Evolutionary conservation across 1,140 invertebrate species (phyloP).

Genomic region (Panagrolaimus sp.): DNA sequence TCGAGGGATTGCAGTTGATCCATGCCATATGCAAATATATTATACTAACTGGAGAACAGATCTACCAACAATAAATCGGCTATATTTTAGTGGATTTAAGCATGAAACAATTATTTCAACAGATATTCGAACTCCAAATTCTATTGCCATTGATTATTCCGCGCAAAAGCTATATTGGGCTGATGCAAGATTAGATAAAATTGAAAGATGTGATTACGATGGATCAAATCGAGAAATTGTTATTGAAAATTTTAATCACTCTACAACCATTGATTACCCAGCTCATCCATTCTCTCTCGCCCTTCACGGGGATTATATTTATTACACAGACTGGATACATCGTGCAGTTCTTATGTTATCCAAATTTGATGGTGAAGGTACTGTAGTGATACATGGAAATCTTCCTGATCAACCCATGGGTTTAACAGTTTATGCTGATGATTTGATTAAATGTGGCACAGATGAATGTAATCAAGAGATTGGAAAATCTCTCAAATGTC

Average conservation of each 20-base stretch:
- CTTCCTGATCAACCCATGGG: slow-evolving; percentile 70
- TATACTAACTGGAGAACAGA: slow-evolving; percentile 76
- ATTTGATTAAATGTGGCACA: slow-evolving; percentile 66
- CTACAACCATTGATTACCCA: neutral
- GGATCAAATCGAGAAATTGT: slow-evolving; percentile 28
- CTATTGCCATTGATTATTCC: slow-evolving; percentile 69
- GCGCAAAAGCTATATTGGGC: slow-evolving; percentile 67
- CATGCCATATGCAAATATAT: slow-evolving; percentile 71
- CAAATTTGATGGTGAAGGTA: slow-evolving; percentile 72
- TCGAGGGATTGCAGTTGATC: slow-evolving; percentile 67
- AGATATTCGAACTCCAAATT: slow-evolving; percentile 77
- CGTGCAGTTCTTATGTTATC: slow-evolving; percentile 72
- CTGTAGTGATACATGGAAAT: slow-evolving; percentile 62
- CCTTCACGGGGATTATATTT: slow-evolving; percentile 70
- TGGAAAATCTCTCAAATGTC: slow-evolving; percentile 14
- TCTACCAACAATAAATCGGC: slow-evolving; percentile 69
- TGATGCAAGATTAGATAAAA: slow-evolving; percentile 25
- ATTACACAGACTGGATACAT: slow-evolving; percentile 77
- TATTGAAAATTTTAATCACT: neutral
- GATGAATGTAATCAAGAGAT: slow-evolving; percentile 11
- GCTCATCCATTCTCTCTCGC: slow-evolving; percentile 73
- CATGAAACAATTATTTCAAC: slow-evolving; percentile 63
- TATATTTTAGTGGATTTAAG: slow-evolving; percentile 66
- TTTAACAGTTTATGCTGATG: slow-evolving; percentile 71
- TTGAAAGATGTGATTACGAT: slow-evolving; percentile 25